phyloP scores from a whole-genome alignment of 2,113 vertebrate genomes.

The Mobula birostris region DNA sequence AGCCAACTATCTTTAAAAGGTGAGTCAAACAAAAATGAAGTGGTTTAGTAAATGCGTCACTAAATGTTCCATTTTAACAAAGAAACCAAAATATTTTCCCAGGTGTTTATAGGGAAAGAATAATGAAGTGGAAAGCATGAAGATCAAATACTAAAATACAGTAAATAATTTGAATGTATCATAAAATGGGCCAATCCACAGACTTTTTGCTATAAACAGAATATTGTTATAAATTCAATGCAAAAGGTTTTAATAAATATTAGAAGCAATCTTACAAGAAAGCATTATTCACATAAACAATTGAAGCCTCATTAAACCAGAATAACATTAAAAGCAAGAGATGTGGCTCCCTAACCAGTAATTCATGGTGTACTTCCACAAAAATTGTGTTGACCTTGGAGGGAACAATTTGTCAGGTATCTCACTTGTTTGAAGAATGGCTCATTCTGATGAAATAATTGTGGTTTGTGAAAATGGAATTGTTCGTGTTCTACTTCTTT shows the following conservation, averaged over 20 bases:
- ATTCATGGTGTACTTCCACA: too few relatives aligned
- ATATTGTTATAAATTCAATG: background rate
- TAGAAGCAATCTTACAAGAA: background rate
- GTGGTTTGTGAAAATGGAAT: background rate
- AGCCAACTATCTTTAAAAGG: background rate
- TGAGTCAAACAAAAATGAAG: background rate
- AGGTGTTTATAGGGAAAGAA: background rate
- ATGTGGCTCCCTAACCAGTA: background rate
- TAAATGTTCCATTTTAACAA: background rate
- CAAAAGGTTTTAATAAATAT: background rate
- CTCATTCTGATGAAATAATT: background rate
- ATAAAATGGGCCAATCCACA: background rate
- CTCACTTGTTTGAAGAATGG: background rate
- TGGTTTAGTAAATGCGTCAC: too few relatives aligned
- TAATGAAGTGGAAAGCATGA: background rate
- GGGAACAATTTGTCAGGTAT: background rate
- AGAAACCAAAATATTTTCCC: background rate
- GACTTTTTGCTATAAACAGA: background rate
- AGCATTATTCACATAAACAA: background rate
- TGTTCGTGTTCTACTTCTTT: background rate
- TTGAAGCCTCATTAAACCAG: background rate
- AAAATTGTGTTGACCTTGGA: background rate
- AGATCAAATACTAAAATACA: background rate
- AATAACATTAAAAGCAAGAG: background rate
- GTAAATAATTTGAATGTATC: background rate